Evolutionary conservation across 1,140 invertebrate species (phyloP).

Genomic region (Chlorops oryzae): DNA sequence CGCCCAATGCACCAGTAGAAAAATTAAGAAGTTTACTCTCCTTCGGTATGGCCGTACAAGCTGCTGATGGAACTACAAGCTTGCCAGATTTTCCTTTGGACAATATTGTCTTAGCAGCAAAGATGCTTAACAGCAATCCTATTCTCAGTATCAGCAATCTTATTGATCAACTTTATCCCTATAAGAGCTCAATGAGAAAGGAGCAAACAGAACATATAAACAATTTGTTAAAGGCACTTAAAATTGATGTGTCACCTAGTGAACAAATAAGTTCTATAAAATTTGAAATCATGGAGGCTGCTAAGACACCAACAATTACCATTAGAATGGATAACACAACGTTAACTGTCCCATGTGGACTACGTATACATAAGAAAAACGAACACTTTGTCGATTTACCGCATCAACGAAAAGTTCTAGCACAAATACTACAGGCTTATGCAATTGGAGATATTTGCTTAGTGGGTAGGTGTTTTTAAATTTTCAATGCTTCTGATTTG

Average conservation of each 20-base stretch:
- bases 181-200: slow-evolving; percentile 65
- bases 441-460: slow-evolving; percentile 78
- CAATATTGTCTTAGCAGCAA: slow-evolving; percentile 61
- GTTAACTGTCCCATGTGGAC: slow-evolving; percentile 48
- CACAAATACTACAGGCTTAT: slow-evolving; percentile 72
- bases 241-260: slow-evolving; percentile 37
- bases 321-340: too few species aligned
- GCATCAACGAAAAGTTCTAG: slow-evolving; percentile 75
- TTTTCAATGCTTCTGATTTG: not conserved
- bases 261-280: slow-evolving; percentile 1
- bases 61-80: slow-evolving; percentile 60
- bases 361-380: slow-evolving; percentile 18
- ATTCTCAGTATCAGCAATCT: slow-evolving; percentile 58
- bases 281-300: too few species aligned
- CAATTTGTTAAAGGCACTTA: slow-evolving; percentile 59
- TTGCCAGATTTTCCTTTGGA: slow-evolving; percentile 90
- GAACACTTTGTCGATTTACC: slow-evolving; percentile 60
- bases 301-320: too few species aligned
- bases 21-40: slow-evolving; percentile 68
- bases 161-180: slow-evolving; percentile 76
- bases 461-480: slow-evolving; percentile 51
- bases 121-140: slow-evolving; percentile 59
- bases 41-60: slow-evolving; percentile 63
- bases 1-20: slow-evolving; percentile 52
- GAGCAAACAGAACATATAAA: slow-evolving; percentile 67